These are phyloP conservation scores for Caenorhabditis macrosperma DNA, from an alignment of 2,888 invertebrate genomes.

Conservation along the genomic window DNA sequence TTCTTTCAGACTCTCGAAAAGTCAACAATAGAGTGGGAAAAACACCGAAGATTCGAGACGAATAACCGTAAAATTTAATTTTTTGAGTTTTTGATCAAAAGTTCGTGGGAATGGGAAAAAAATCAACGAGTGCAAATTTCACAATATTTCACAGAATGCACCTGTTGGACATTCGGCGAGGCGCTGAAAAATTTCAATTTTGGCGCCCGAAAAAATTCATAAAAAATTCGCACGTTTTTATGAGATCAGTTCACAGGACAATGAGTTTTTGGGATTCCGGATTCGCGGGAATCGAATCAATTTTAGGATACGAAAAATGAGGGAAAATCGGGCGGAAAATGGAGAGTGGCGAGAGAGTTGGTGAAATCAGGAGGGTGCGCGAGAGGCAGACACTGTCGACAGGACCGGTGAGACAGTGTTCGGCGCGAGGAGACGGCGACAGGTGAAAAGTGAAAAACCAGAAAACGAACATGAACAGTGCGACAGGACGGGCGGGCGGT, in stretches of 20 bases:
- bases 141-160: conserved; percentile 3
- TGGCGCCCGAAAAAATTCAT: neutral
- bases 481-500: neutral
- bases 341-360: neutral
- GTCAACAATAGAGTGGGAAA: conserved; percentile 15
- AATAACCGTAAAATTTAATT: neutral
- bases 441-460: conserved; percentile 6
- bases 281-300: neutral
- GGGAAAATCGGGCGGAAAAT: conserved; percentile 38
- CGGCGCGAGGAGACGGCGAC: neutral
- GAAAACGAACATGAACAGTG: conserved; percentile 37
- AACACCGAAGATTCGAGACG: neutral
- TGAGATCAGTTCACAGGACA: neutral
- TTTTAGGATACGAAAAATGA: conserved; percentile 45
- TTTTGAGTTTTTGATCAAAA: too few relatives aligned
- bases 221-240: neutral
- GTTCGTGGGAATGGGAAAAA: too few relatives aligned
- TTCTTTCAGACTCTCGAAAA: conserved; percentile 10
- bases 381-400: conserved; percentile 26
- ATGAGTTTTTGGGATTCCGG: neutral
- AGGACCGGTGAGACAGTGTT: neutral
- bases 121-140: neutral
- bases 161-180: neutral
- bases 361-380: conserved; percentile 15
- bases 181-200: neutral